Evolutionary conservation across 2,888 invertebrate genomes (phyloP).

Genomic region (Osedax frankpressi): DNA sequence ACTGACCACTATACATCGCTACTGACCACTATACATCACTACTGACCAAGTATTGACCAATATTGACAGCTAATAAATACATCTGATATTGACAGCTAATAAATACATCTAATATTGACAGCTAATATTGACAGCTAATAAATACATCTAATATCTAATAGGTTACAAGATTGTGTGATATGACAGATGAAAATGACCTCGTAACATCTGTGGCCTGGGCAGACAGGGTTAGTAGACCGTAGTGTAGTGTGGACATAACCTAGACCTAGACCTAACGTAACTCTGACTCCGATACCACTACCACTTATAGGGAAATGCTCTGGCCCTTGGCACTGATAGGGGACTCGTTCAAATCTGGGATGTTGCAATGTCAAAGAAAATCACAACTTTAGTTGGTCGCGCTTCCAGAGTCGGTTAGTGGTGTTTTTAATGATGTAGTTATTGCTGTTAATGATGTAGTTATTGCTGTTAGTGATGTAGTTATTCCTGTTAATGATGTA

Average conservation of each 20-base stretch:
- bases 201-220: slow-evolving; percentile 99
- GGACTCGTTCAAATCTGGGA: slow-evolving; percentile 96
- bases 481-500: background rate
- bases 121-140: background rate
- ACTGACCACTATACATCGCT: no score
- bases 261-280: no score
- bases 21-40: no score
- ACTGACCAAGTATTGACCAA: no score
- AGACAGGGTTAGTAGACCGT: slow-evolving; percentile 60
- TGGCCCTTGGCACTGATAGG: slow-evolving; percentile 93
- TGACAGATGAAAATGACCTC: slow-evolving; percentile 79
- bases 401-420: slow-evolving; percentile 56
- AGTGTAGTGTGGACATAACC: no score
- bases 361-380: slow-evolving; percentile 79
- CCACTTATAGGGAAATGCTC: slow-evolving; percentile 62
- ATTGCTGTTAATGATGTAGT: no score
- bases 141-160: slow-evolving; percentile 24
- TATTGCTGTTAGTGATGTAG: no score
- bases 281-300: background rate
- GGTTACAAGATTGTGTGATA: slow-evolving; percentile 82
- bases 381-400: slow-evolving; percentile 78
- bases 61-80: no score
- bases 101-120: no score
- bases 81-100: background rate
- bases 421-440: no score